Evolutionary conservation across 2,113 vertebrate genomes (phyloP), one percentile per base, ranked within the genome.

Genomic region (Jaculus jaculus): DNA sequence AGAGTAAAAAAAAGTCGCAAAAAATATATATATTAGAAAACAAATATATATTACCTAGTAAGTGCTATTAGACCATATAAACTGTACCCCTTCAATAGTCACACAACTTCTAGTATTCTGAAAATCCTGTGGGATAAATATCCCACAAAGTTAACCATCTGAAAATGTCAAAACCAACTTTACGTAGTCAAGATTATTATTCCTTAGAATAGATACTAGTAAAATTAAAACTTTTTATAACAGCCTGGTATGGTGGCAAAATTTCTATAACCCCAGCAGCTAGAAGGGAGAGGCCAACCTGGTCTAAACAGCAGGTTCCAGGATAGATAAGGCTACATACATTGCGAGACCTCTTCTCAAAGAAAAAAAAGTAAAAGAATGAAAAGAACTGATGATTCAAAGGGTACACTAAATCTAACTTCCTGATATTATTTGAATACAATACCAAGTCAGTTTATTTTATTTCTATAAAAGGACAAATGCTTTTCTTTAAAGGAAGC

Each of bases 331-430:
- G 47, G 30, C 42, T 84, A 10, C 16, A 42, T 17, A 16, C 16
- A 42, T 17, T 26, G 8, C 37, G 8, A 71, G 42, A 24, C 2
- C 18, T 23, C 18, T 54, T 30, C 69, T 86, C 72, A 5, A 60
- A 85, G 73, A 82, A 63, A 18, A 63, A 8, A n/a, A n/a, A n/a
- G n/a, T n/a, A n/a, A n/a, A n/a, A n/a, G 21, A 37, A 23, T 21
- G 90, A 90, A 94, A 92, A 78, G 54, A 63, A 26, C 34, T 20
- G 92, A 83, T 86, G 87, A 81, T 16, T 20, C 47, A 79, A 83
- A 37, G 28, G 75, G 21, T 47, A 9, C 26, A 8, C 54, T 72
- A 72, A 69, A 54, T 5, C 2, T 69, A 32, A 84, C 1, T 78
- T 94, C 63, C 89, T 91, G 17, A 34, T 74, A 63, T 13, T 17